phyloP scores from a whole-genome alignment of 1,140 invertebrate genomes.

The Phymastichus coffea region DNA sequence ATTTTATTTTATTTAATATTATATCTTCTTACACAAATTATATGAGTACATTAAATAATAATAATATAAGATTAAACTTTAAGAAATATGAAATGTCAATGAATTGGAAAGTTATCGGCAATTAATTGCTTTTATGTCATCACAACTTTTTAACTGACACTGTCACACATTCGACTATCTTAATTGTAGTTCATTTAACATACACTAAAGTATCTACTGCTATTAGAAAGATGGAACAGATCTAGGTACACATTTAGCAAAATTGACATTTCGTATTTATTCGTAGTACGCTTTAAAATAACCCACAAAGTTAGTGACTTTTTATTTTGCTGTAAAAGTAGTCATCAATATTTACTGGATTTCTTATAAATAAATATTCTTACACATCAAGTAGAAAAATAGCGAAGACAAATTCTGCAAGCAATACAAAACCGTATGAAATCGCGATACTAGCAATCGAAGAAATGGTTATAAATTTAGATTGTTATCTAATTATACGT shows the following conservation, averaged over 20 bases:
- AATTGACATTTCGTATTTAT: constrained; percentile 1
- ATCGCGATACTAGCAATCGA: too few species aligned
- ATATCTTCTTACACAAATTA: constrained; percentile 5
- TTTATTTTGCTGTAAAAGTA: too few species aligned
- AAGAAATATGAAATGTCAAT: constrained; percentile 3
- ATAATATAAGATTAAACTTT: constrained; percentile 4
- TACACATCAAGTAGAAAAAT: too few species aligned
- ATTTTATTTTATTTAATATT: constrained; percentile 8
- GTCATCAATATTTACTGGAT: too few species aligned
- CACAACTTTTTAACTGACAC: neutral
- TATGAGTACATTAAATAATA: constrained; percentile 10
- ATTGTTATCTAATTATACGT: too few species aligned
- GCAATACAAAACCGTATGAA: too few species aligned
- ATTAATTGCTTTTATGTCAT: neutral
- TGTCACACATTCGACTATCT: neutral
- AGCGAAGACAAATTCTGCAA: too few species aligned
- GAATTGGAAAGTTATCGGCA: constrained; percentile 2
- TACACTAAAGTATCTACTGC: neutral
- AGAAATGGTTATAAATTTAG: too few species aligned
- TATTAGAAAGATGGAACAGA: constrained; percentile 9
- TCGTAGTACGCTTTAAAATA: neutral
- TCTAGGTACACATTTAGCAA: neutral
- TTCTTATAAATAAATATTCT: too few species aligned
- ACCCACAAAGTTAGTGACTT: too few species aligned
- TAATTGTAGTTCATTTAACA: neutral